Evolutionary conservation across 2,113 vertebrate species (phyloP).

Genomic region (Papio anubis): DNA sequence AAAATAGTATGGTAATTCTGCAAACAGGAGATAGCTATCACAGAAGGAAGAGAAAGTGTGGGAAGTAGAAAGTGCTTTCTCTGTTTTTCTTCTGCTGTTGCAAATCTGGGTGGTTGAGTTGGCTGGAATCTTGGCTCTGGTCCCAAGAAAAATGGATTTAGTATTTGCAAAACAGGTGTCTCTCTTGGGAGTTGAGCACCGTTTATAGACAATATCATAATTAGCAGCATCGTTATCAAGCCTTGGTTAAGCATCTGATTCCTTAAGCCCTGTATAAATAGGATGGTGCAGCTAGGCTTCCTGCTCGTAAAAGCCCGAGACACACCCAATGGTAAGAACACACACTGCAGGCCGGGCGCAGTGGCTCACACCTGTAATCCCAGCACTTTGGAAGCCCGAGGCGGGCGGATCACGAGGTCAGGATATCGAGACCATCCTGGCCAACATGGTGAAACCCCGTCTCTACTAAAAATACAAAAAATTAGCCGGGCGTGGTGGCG

Average conservation of each 20-base stretch:
- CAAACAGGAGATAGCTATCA: fast-evolving
- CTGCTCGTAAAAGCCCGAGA: neutral
- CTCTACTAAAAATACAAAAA: too few species aligned
- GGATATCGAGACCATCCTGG: too few species aligned
- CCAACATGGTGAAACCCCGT: too few species aligned
- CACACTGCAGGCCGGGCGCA: fast-evolving
- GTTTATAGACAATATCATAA: neutral
- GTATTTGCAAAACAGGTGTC: neutral
- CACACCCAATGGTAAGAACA: neutral
- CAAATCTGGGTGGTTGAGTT: neutral
- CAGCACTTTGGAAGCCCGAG: too few species aligned
- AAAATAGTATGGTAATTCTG: neutral
- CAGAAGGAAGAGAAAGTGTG: neutral
- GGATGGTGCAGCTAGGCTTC: neutral
- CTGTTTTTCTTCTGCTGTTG: neutral
- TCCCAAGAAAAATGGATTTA: neutral
- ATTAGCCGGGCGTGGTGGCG: too few species aligned
- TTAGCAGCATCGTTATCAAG: neutral
- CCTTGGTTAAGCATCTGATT: neutral
- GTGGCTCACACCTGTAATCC: too few species aligned
- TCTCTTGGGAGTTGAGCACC: neutral
- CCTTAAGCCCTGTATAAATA: neutral
- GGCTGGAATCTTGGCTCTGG: neutral
- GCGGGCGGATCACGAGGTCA: too few species aligned
- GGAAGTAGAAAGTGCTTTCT: neutral